Base-by-base conservation (phyloP, 2,113 vertebrate genomes). In the Passer montanus region DNA sequence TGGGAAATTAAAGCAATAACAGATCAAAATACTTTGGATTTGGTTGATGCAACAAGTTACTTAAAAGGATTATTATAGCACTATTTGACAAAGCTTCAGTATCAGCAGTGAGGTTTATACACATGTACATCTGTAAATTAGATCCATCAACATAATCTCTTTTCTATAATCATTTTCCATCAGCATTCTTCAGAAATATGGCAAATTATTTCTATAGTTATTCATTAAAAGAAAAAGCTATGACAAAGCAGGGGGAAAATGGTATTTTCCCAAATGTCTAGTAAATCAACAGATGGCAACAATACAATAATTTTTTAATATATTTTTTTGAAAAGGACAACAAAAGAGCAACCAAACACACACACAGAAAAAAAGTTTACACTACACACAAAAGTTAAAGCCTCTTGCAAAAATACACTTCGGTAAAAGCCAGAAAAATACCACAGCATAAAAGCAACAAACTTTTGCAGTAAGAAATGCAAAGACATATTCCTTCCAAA, bases 151-250 rank as follows among this genome's bases (percentile, higher is more conserved):
- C 15, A 75, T 44, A 89, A 44, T 30, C 46, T 62, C 30, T 59
- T 58, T 58, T 59, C n/a, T n/a, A 35, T 35, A 44, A 22, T 69
- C 41, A 69, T 89, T 97, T 97, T 96, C 89, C 35, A 90, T 79
- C 55, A 95, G 35, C 31, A 41, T 43, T 83, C n/a, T 86, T 31
- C 31, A 92, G 52, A 95, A 52, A 77, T 28, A 46, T 13, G 50
- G 47, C 31, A 78, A 69, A 55, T 18, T 70, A 0, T 39, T 81
- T 85, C 52, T 58, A 63, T 58, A 86, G 26, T 76, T 93, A 76
- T 88, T 74, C 31, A 47, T 44, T 70, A 47, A 70, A 74, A 56
- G 49, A n/a, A n/a, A 52, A 35, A 82, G 78, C 0, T 30, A 76
- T 85, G 53, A 50, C 11, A 97, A 96, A 96, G 17, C 68, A 64